Conservation (phyloP, 2,888 invertebrate genomes). For the Petrolisthes manimaculis region DNA sequence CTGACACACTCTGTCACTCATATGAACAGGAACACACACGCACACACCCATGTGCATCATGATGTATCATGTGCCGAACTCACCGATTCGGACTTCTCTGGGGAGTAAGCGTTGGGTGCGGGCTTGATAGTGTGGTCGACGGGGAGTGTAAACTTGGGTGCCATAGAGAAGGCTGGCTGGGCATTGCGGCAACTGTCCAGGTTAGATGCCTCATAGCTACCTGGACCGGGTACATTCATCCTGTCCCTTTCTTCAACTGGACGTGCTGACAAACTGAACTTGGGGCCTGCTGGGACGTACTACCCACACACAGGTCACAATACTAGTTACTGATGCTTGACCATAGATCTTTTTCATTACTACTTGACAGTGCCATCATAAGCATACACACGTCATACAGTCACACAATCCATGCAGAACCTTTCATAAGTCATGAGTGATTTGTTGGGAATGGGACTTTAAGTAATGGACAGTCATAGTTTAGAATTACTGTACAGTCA, state of each 20-base stretch:
- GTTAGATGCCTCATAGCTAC: constrained; percentile 51
- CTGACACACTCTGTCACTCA: neutral
- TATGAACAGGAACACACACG: neutral
- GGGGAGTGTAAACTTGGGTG: constrained; percentile 50
- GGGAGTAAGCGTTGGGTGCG: constrained; percentile 43
- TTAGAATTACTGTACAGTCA: no score
- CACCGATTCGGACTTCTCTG: constrained; percentile 37
- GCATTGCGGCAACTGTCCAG: constrained; percentile 41
- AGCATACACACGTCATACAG: no score
- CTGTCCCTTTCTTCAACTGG: constrained; percentile 35
- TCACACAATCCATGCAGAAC: neutral
- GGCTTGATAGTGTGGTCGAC: constrained; percentile 47
- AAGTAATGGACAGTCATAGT: no score
- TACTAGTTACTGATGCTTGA: neutral
- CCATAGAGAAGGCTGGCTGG: constrained; percentile 53
- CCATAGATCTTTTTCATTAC: neutral
- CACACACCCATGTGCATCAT: neutral
- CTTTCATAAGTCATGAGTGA: neutral
- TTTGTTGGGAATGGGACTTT: no score
- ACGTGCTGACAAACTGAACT: constrained; percentile 55
- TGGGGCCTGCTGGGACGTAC: constrained; percentile 47
- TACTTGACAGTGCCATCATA: no score
- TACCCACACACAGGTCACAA: constrained; percentile 17
- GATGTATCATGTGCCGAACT: neutral
- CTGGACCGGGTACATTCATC: constrained; percentile 61